Percentiles rank a stretch among this genome's conserved stretches.
These are phyloP conservation scores for Ctenosaura bakeri DNA, from an alignment of 2,797 vertebrate species.

Conservation along the genomic window DNA sequence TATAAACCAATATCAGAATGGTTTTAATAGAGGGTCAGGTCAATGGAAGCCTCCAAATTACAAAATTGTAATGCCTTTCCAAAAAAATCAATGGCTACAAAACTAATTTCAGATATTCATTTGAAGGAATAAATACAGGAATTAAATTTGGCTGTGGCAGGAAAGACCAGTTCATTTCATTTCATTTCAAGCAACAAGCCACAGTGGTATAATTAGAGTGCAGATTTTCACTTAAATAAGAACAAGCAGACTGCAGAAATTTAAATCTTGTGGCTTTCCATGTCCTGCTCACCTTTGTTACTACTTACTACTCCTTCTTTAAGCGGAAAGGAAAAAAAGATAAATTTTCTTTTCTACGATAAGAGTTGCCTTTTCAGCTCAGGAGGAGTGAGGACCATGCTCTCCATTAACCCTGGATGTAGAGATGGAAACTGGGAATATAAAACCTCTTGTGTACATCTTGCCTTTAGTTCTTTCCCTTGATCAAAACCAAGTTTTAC, in stretches of 20 bases:
- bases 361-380: rapidly evolving
- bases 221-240: neutral
- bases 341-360: neutral
- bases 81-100: neutral
- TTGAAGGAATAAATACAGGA: neutral
- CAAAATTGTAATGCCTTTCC: neutral
- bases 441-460: too few relatives aligned
- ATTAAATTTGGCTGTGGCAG: neutral
- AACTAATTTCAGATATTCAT: neutral
- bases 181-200: neutral
- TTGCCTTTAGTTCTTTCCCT: neutral
- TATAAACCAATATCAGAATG: neutral
- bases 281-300: neutral
- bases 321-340: neutral
- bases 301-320: neutral
- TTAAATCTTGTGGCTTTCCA: neutral
- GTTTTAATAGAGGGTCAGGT: neutral
- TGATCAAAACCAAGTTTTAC: neutral
- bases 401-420: rapidly evolving
- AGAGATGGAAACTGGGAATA: neutral
- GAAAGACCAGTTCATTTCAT: neutral
- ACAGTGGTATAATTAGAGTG: neutral
- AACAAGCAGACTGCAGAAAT: neutral
- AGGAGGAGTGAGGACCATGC: rapidly evolving
- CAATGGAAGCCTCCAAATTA: neutral